Percentiles rank a stretch among this genome's conserved stretches.
phyloP scores from a whole-genome alignment of 2,888 invertebrate genomes.

The Drosophila rubida region DNA sequence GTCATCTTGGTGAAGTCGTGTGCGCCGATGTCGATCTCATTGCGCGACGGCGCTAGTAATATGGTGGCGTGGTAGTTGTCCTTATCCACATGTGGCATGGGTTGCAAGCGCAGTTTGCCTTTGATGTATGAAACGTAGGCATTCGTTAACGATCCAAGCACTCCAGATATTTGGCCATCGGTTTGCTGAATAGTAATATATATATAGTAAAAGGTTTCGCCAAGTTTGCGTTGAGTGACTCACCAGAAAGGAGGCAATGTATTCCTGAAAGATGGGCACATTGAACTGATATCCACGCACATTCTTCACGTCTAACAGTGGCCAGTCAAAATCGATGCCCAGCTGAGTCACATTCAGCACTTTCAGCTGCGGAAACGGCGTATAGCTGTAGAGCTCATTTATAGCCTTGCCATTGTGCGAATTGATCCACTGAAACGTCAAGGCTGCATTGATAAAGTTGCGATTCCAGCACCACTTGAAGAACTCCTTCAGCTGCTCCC shows the following conservation, averaged over 20 bases:
- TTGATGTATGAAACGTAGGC: conserved; percentile 25
- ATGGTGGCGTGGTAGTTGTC: conserved; percentile 43
- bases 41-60: conserved; percentile 34
- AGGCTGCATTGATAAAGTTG: conserved; percentile 44
- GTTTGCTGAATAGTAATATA: conserved; percentile 28
- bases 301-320: conserved; percentile 22
- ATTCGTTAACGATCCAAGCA: conserved; percentile 23
- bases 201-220: neutral
- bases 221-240: neutral
- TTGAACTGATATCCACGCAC: conserved; percentile 46
- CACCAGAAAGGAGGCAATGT: conserved; percentile 34
- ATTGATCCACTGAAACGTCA: conserved; percentile 21
- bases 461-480: conserved; percentile 60
- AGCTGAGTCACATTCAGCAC: conserved; percentile 33
- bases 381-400: conserved; percentile 48
- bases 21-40: conserved; percentile 44
- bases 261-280: conserved; percentile 51
- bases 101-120: conserved; percentile 29
- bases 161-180: conserved; percentile 36
- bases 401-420: neutral
- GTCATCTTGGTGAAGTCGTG: conserved; percentile 38
- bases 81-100: conserved; percentile 24
- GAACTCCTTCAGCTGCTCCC: conserved; percentile 17
- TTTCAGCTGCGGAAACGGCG: conserved; percentile 49
- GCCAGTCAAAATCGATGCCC: conserved; percentile 29